phyloP scores from a whole-genome alignment of 2,113 vertebrate genomes.

The Rafetus swinhoei region DNA sequence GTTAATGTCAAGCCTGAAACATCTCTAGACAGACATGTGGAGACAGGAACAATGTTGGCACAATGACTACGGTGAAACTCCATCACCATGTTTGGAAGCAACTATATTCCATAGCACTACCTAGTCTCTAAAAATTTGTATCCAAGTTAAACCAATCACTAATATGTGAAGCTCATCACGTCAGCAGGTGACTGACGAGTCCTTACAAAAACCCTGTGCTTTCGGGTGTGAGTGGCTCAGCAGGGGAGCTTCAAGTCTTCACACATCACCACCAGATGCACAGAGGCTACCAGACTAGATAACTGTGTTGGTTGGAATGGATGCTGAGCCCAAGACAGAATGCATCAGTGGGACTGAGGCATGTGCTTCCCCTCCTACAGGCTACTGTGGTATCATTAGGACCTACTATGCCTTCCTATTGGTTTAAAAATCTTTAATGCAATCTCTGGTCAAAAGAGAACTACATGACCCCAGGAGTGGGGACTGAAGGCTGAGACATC shows the following conservation, averaged over 20 bases:
- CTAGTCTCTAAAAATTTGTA: neutral
- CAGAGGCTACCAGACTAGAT: accelerated
- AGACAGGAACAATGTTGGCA: neutral
- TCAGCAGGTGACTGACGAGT: neutral
- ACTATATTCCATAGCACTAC: neutral
- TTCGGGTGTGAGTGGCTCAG: neutral
- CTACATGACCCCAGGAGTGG: too few relatives aligned
- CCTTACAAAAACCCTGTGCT: neutral
- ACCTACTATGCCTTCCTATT: neutral
- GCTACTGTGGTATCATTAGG: neutral
- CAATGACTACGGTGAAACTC: neutral
- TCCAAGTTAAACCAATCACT: neutral
- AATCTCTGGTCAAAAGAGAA: neutral
- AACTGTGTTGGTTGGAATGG: accelerated
- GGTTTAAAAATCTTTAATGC: neutral
- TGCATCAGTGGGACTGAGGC: accelerated
- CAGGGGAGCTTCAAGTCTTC: neutral
- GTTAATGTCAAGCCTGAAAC: neutral
- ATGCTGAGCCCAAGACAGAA: neutral
- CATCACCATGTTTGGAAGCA: neutral
- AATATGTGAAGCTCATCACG: neutral
- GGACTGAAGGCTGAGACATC: too few relatives aligned
- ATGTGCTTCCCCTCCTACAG: neutral
- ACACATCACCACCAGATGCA: neutral
- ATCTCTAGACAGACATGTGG: neutral